These are phyloP conservation scores for Anomalospiza imberbis DNA, from an alignment of 2,797 vertebrate genomes.

Conservation along the genomic window DNA sequence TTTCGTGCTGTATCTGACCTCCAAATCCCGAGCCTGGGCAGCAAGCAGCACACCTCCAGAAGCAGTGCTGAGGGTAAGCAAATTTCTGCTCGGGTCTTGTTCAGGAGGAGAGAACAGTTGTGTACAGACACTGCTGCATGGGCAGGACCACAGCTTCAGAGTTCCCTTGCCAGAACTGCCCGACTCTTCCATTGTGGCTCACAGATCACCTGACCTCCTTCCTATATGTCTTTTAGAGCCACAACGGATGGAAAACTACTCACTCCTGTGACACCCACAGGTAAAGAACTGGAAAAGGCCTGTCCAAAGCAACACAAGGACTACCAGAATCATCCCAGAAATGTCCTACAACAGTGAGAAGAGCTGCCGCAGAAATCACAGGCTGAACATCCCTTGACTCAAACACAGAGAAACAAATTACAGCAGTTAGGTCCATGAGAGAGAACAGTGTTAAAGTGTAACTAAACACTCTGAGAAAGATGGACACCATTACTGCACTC, in stretches of 20 bases:
- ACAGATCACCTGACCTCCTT: accelerated
- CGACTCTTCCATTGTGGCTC: accelerated
- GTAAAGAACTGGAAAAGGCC: not conserved
- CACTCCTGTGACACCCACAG: accelerated
- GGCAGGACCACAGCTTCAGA: not conserved
- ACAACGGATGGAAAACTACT: not conserved
- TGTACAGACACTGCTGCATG: accelerated
- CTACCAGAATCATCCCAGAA: not conserved
- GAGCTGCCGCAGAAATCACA: not conserved
- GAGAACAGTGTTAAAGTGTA: not conserved
- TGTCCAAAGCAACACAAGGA: not conserved
- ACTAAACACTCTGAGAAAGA: too few relatives aligned
- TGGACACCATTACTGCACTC: not conserved
- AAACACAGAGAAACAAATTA: not conserved
- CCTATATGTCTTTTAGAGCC: not conserved
- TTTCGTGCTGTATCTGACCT: not conserved
- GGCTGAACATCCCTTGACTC: not conserved
- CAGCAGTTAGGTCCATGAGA: not conserved
- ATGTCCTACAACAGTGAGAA: not conserved
- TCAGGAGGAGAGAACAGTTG: not conserved
- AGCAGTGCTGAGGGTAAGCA: not conserved
- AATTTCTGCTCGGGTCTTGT: not conserved
- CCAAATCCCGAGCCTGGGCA: not conserved
- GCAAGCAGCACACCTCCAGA: not conserved
- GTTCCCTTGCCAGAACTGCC: accelerated